phyloP scores from a whole-genome alignment of 2,797 vertebrate species.

The Danio kyathit region DNA sequence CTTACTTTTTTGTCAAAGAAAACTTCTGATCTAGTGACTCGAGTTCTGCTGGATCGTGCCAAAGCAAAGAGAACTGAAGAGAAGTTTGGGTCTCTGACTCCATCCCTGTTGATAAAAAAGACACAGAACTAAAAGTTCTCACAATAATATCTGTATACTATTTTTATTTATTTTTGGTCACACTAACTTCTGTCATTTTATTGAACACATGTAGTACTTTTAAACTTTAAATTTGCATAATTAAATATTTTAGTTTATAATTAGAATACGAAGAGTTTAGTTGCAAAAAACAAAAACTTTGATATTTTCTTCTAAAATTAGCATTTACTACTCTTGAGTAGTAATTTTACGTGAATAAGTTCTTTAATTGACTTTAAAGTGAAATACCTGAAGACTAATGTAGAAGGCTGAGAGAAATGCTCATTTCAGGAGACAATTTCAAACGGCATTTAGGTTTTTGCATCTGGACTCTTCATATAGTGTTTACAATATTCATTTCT shows the following conservation, averaged over 20 bases:
- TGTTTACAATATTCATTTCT: not conserved
- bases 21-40: slow-evolving; percentile 60
- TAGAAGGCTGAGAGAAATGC: too few relatives aligned
- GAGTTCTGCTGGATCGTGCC: slow-evolving; percentile 58
- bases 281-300: too few relatives aligned
- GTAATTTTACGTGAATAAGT: too few relatives aligned
- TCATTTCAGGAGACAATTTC: too few relatives aligned
- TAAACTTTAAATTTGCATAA: not conserved
- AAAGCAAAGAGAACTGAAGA: slow-evolving; percentile 78
- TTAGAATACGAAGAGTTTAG: not conserved
- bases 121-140: not conserved
- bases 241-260: not conserved
- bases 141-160: not conserved
- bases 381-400: too few relatives aligned
- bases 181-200: not conserved
- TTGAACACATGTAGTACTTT: not conserved
- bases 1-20: slow-evolving; percentile 73
- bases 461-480: too few relatives aligned
- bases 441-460: too few relatives aligned
- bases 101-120: slow-evolving; percentile 68
- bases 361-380: too few relatives aligned
- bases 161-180: not conserved
- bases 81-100: slow-evolving; percentile 77
- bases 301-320: too few relatives aligned
- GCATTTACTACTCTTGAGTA: too few relatives aligned